A percentile compares a stretch with the other conserved stretches of the same genome.
phyloP scores from a whole-genome alignment of 1,140 invertebrate genomes.

The Pogonognathellus flavescens region DNA sequence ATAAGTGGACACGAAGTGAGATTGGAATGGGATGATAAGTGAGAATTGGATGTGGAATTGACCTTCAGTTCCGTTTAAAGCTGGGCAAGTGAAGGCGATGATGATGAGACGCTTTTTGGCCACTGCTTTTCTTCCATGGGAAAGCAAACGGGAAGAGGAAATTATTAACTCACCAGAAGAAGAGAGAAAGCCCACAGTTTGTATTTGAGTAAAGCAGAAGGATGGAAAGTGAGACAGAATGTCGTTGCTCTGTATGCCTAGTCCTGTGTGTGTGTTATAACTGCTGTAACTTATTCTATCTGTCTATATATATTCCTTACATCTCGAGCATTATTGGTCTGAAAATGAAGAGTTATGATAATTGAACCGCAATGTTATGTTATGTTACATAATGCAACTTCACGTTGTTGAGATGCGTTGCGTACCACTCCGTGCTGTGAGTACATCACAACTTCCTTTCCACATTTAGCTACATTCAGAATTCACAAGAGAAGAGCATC shows the following conservation, averaged over 20 bases:
- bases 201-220: background rate
- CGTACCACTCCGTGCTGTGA: background rate
- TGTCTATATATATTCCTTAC: conserved; percentile 55
- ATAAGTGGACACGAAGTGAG: background rate
- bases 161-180: no score
- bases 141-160: no score
- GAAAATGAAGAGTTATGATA: conserved; percentile 66
- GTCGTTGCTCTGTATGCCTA: conserved; percentile 5
- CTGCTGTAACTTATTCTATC: background rate
- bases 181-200: no score
- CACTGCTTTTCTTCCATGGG: no score
- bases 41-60: conserved; percentile 38
- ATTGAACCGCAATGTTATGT: conserved; percentile 57
- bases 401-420: background rate
- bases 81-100: background rate
- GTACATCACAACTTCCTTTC: background rate
- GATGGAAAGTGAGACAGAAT: background rate
- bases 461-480: background rate
- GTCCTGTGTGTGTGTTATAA: background rate
- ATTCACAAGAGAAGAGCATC: no score
- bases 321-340: conserved; percentile 54
- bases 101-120: background rate
- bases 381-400: conserved; percentile 20
- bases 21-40: conserved; percentile 11
- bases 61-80: conserved; percentile 12